These are phyloP conservation scores for Delichon dasypus DNA, from an alignment of 2,797 vertebrate species.

Conservation along the genomic window DNA sequence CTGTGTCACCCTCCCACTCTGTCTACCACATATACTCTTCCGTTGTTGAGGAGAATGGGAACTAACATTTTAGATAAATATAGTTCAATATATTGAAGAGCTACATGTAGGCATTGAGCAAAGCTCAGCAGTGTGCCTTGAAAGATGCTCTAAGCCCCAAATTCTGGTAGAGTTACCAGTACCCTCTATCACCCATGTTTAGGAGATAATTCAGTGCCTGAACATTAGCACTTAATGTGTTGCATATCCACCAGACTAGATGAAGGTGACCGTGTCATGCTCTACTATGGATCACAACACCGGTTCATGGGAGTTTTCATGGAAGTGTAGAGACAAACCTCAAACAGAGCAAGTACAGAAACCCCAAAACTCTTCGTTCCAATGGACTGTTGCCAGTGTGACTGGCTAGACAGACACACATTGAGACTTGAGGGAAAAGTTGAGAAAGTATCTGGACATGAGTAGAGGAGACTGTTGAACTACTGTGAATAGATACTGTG, in stretches of 20 bases:
- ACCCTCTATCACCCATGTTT: not conserved
- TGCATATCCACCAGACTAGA: not conserved
- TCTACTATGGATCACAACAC: not conserved
- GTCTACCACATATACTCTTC: not conserved
- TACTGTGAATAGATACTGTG: not conserved
- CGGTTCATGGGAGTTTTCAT: not conserved
- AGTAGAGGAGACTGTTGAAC: not conserved
- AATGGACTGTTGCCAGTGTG: not conserved
- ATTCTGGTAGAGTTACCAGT: not conserved
- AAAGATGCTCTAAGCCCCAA: not conserved
- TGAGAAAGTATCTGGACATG: not conserved
- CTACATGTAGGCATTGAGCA: not conserved
- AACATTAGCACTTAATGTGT: not conserved
- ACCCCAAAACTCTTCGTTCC: not conserved
- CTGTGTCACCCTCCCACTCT: accelerated
- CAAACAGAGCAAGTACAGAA: not conserved
- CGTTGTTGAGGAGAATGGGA: not conserved
- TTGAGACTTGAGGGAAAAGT: not conserved
- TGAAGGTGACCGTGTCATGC: too few species aligned
- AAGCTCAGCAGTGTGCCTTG: not conserved
- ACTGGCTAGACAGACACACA: not conserved
- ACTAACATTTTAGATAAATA: not conserved
- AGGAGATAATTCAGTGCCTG: not conserved
- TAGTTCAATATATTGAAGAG: not conserved
- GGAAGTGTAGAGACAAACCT: not conserved